A percentile compares a stretch with the other conserved stretches of the same genome.
These are phyloP conservation scores for Pemphredon lugubris DNA, from an alignment of 2,888 invertebrate genomes.

Conservation along the genomic window DNA sequence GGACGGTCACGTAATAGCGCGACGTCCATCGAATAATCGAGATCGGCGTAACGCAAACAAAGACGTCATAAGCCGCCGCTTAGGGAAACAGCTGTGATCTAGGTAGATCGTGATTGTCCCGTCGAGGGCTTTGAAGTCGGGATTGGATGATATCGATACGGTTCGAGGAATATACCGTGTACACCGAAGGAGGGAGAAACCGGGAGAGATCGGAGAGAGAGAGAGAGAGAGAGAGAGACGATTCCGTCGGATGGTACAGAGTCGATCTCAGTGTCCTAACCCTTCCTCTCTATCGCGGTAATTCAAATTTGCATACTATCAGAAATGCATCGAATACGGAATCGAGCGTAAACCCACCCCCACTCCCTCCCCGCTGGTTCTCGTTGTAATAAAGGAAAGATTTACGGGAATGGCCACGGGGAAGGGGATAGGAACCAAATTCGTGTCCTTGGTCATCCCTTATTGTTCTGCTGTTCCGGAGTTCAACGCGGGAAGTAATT, in stretches of 20 bases:
- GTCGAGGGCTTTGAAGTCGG: slow-evolving; percentile 14
- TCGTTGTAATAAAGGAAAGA: slow-evolving; percentile 42
- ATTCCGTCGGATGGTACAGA: slow-evolving; percentile 22
- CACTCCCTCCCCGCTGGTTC: slow-evolving; percentile 12
- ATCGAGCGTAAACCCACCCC: slow-evolving; percentile 47
- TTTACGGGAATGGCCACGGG: slow-evolving; percentile 23
- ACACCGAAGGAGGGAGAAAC: neutral
- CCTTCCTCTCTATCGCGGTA: slow-evolving; percentile 42
- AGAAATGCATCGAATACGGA: slow-evolving; percentile 66
- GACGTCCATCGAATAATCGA: slow-evolving; percentile 40
- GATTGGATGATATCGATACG: slow-evolving; percentile 14
- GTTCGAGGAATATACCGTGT: neutral
- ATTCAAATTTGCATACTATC: slow-evolving; percentile 67
- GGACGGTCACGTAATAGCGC: slow-evolving; percentile 1
- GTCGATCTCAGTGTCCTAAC: slow-evolving; percentile 42
- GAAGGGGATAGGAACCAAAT: neutral
- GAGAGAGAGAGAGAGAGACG: neutral
- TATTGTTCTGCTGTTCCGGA: neutral
- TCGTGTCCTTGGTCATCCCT: slow-evolving; percentile 3
- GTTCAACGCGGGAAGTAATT: no score
- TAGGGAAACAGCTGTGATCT: neutral
- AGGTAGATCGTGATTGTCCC: slow-evolving; percentile 15
- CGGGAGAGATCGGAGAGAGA: neutral
- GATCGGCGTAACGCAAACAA: slow-evolving; percentile 41
- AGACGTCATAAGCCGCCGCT: slow-evolving; percentile 30